Conservation (phyloP, 2,888 invertebrate species). For the Euclidia mi region DNA sequence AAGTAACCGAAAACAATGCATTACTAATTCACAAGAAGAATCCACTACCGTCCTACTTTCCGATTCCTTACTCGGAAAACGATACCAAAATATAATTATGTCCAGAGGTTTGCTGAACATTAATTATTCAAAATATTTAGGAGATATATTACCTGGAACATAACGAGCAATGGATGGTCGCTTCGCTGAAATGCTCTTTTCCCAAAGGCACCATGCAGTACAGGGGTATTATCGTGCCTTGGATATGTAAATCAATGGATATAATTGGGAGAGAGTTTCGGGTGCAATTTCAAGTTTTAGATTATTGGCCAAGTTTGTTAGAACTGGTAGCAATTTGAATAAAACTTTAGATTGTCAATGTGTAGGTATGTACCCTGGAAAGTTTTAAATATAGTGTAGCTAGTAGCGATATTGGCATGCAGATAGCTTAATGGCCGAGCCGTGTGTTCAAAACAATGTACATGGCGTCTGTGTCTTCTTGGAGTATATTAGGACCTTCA, state of each 20-base stretch:
- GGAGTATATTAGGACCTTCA: too few relatives aligned
- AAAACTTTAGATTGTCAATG: constrained; percentile 41
- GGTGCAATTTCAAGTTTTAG: constrained; percentile 60
- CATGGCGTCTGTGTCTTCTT: too few relatives aligned
- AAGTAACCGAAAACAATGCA: constrained; percentile 43
- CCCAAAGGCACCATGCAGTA: constrained; percentile 41
- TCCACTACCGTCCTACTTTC: constrained; percentile 47
- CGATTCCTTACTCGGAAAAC: constrained; percentile 53
- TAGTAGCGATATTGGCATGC: background rate
- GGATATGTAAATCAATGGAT: constrained; percentile 59
- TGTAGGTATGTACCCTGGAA: background rate
- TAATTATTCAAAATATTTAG: constrained; percentile 78
- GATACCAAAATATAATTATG: constrained; percentile 62
- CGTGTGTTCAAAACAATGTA: too few relatives aligned
- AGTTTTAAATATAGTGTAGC: background rate
- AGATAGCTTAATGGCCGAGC: too few relatives aligned
- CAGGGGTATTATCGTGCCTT: constrained; percentile 36
- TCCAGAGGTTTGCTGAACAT: constrained; percentile 58
- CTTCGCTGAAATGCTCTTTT: constrained; percentile 32
- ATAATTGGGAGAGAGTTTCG: constrained; percentile 55
- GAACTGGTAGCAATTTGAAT: constrained; percentile 54
- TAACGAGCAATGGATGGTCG: constrained; percentile 70
- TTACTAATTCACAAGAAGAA: constrained; percentile 55
- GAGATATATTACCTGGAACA: constrained; percentile 58
- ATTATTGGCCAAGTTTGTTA: constrained; percentile 55